phyloP scores from a whole-genome alignment of 2,113 vertebrate species.

The Benitochromis conjunctus region DNA sequence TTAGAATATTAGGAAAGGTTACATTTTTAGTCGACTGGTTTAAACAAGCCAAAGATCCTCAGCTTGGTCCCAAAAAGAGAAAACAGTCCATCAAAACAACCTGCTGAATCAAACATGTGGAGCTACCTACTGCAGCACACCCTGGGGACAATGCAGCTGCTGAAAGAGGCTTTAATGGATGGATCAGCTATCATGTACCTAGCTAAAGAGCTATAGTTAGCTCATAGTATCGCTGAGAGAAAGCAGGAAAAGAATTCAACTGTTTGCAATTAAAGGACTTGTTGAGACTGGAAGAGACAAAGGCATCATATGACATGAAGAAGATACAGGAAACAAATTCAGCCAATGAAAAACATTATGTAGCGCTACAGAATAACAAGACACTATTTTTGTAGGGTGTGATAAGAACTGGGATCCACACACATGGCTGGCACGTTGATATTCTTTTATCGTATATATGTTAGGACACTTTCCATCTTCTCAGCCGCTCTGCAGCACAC shows the following conservation, averaged over 20 bases:
- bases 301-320: neutral
- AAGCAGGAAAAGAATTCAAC: neutral
- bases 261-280: neutral
- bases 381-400: neutral
- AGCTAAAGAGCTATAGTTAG: neutral
- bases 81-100: neutral
- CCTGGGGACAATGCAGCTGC: neutral
- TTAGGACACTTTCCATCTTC: no score
- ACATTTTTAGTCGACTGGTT: neutral
- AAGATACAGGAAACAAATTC: neutral
- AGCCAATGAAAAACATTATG: neutral
- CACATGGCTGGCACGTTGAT: no score
- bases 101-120: neutral
- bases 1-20: neutral
- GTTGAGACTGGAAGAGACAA: neutral
- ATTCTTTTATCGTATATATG: no score
- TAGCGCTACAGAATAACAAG: accelerated
- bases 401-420: no score
- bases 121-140: neutral
- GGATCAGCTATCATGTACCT: no score
- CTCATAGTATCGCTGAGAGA: neutral
- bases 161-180: neutral
- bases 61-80: neutral
- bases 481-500: no score
- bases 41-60: neutral